Conservation (phyloP, 2,113 vertebrate species). For the Platichthys flesus region DNA sequence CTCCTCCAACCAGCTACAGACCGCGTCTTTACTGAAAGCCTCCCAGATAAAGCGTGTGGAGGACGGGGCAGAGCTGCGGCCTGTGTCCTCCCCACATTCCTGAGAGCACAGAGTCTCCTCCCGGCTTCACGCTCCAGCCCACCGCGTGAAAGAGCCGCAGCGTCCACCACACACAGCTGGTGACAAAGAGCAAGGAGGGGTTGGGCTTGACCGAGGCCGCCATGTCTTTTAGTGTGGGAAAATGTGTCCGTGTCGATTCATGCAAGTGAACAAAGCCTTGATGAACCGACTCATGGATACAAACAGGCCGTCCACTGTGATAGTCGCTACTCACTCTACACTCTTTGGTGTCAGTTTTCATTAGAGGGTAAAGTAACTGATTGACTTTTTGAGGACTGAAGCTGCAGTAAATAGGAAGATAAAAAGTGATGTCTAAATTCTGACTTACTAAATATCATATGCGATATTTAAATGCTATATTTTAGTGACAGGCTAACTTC, state of each 20-base stretch:
- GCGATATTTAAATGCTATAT: too few relatives aligned
- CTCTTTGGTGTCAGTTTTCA: not conserved
- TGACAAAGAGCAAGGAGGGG: slow-evolving; percentile 12
- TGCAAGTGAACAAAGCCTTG: not conserved
- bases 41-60: not conserved
- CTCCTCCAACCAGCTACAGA: not conserved
- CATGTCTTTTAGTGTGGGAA: slow-evolving; percentile 31
- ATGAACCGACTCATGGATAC: not conserved
- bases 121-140: slow-evolving; percentile 62
- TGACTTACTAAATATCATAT: too few relatives aligned
- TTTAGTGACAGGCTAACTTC: too few relatives aligned
- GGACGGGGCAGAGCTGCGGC: not conserved
- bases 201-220: slow-evolving; percentile 10
- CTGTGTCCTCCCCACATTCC: slow-evolving; percentile 63
- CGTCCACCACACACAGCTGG: slow-evolving; percentile 52
- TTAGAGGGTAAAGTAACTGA: too few relatives aligned
- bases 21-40: not conserved
- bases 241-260: not conserved
- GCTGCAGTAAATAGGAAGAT: too few relatives aligned
- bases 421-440: too few relatives aligned
- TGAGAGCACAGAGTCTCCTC: slow-evolving; percentile 35
- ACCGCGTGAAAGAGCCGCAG: slow-evolving; percentile 55
- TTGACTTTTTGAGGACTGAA: too few relatives aligned
- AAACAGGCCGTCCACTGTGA: not conserved
- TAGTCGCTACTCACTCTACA: not conserved